A percentile compares a stretch with the other conserved stretches of the same genome.
These are phyloP conservation scores for Azemiops feae DNA, from an alignment of 2,113 vertebrate species.

Conservation along the genomic window DNA sequence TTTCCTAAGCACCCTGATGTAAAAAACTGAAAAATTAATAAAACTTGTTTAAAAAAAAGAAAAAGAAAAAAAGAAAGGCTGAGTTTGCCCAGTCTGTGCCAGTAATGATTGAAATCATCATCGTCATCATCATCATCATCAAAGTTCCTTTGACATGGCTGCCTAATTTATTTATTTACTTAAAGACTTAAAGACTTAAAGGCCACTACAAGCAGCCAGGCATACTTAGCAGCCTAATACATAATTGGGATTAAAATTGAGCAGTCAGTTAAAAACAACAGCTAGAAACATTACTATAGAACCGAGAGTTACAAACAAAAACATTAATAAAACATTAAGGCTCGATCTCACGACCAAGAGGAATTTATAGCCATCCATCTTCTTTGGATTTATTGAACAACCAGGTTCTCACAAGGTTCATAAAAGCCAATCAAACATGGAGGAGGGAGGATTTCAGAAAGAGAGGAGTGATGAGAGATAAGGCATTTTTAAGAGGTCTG, in stretches of 20 bases:
- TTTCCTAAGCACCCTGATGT: too few species aligned
- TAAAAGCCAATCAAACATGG: background rate
- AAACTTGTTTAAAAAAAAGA: too few species aligned
- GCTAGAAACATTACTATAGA: background rate
- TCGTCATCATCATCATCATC: too few species aligned
- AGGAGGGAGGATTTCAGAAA: background rate
- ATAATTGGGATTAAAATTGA: background rate
- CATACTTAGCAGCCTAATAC: background rate
- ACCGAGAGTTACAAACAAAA: background rate
- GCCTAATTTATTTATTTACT: background rate
- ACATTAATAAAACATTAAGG: background rate
- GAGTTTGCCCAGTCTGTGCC: background rate
- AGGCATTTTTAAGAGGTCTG: background rate
- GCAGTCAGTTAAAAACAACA: background rate
- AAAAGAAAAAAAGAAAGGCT: too few species aligned
- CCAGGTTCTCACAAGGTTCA: background rate
- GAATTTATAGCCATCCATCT: background rate
- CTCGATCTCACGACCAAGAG: background rate
- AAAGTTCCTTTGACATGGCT: background rate
- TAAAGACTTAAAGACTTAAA: background rate
- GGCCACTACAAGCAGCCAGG: background rate
- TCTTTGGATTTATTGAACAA: background rate
- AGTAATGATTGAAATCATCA: background rate
- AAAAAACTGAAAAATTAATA: too few species aligned
- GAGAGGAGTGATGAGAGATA: background rate